Conservation (phyloP, 1,140 invertebrate genomes). For the Tetranychus cinnabarinus region DNA sequence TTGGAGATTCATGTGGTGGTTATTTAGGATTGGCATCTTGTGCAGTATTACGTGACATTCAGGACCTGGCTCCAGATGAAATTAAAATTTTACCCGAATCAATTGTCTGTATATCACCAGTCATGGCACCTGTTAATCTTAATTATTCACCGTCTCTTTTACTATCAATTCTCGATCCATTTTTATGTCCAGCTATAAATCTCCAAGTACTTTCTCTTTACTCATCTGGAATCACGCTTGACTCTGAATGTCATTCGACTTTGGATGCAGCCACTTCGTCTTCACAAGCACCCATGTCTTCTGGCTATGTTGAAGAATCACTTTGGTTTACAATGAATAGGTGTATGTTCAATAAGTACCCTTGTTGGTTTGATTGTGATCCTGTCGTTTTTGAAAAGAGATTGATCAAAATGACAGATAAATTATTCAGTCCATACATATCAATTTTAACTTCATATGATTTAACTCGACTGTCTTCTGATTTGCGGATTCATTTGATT, state of each 20-base stretch:
- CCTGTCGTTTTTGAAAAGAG: neutral
- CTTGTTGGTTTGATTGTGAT: neutral
- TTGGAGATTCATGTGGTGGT: conserved; percentile 73
- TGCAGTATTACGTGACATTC: neutral
- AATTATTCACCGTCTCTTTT: neutral
- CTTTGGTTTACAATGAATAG: neutral
- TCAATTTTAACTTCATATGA: neutral
- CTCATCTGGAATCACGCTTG: neutral
- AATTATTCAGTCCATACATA: neutral
- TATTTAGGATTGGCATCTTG: conserved; percentile 38
- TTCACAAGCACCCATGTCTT: neutral
- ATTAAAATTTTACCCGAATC: neutral
- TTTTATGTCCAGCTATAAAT: neutral
- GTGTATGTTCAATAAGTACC: neutral
- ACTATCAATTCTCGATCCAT: neutral
- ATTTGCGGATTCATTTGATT: neutral
- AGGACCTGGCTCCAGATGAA: neutral
- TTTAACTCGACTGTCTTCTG: neutral
- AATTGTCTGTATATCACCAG: neutral
- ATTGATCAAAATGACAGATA: neutral
- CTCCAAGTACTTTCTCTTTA: neutral
- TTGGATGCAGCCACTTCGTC: neutral
- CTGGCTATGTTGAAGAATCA: no score
- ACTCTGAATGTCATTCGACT: neutral
- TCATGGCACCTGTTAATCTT: neutral